Evolutionary conservation across 2,888 invertebrate genomes (phyloP).

Genomic region (Tenthredo scrophulariae): DNA sequence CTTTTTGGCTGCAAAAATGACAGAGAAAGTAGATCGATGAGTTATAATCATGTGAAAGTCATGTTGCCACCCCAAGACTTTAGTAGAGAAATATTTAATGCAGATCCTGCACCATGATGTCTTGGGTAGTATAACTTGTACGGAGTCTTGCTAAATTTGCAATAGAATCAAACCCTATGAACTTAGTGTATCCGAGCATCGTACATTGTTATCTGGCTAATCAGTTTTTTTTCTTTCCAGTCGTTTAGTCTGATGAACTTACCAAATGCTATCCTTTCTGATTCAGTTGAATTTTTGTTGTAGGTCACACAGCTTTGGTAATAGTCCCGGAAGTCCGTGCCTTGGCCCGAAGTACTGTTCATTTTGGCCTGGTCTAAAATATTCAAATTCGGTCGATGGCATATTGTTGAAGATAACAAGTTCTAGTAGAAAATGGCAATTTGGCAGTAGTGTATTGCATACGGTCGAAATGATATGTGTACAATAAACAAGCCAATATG

Average conservation of each 20-base stretch:
- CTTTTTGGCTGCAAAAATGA: conserved; percentile 58
- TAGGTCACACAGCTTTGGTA: conserved; percentile 67
- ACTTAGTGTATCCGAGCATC: background rate
- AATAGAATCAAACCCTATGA: background rate
- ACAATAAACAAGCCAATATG: background rate
- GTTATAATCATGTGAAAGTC: background rate
- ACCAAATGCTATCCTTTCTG: conserved; percentile 62
- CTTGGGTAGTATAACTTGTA: background rate
- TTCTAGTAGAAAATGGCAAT: background rate
- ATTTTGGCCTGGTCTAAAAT: conserved; percentile 60
- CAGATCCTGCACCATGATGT: background rate
- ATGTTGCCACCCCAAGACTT: too few relatives aligned
- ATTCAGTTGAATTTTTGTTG: conserved; percentile 55
- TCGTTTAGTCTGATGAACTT: conserved; percentile 49
- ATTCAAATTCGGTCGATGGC: background rate
- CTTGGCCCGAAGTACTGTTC: background rate
- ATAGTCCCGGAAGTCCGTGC: conserved; percentile 56
- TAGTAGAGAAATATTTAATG: too few relatives aligned
- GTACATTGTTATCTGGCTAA: background rate
- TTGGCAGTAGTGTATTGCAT: background rate
- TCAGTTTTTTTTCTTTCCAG: background rate
- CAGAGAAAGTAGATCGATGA: background rate
- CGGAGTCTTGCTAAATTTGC: background rate
- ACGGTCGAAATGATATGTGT: background rate
- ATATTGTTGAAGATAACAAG: background rate